Conservation (phyloP, 2,113 vertebrate species). For the Phrynosoma blainvillii region DNA sequence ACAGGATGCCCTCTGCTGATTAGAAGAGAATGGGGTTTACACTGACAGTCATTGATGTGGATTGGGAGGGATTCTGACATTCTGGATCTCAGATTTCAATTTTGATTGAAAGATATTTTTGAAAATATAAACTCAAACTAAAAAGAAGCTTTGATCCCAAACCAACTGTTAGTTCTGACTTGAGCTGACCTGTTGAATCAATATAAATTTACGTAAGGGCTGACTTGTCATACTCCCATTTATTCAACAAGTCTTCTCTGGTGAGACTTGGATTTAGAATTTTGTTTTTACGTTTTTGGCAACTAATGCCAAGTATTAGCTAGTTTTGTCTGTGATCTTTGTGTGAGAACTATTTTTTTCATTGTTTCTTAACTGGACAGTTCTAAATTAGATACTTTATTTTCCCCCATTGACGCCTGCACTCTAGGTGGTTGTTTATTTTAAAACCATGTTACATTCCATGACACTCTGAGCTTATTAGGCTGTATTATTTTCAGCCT, state of each 20-base stretch:
- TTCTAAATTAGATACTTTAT: not conserved
- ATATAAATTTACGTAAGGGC: no score
- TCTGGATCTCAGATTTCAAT: not conserved
- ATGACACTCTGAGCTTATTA: constrained; percentile 26
- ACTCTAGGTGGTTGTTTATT: constrained; percentile 1
- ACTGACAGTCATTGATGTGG: not conserved
- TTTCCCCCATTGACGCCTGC: not conserved
- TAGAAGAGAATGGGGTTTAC: not conserved
- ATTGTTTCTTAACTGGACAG: not conserved
- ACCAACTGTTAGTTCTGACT: no score
- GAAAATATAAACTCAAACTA: not conserved
- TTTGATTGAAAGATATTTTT: not conserved
- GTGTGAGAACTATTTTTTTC: not conserved
- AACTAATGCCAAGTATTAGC: not conserved
- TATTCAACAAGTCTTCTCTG: no score
- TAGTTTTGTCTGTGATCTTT: not conserved
- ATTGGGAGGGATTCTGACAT: not conserved
- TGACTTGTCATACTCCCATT: no score
- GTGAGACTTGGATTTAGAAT: no score
- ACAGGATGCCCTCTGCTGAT: no score
- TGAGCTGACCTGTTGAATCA: no score
- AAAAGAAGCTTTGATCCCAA: no score
- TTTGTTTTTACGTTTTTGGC: not conserved
- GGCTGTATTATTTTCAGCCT: constrained; percentile 17
- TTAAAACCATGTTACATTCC: constrained; percentile 27